Conservation (phyloP, 1,140 invertebrate genomes). For the Thaumetopoea pityocampa region DNA sequence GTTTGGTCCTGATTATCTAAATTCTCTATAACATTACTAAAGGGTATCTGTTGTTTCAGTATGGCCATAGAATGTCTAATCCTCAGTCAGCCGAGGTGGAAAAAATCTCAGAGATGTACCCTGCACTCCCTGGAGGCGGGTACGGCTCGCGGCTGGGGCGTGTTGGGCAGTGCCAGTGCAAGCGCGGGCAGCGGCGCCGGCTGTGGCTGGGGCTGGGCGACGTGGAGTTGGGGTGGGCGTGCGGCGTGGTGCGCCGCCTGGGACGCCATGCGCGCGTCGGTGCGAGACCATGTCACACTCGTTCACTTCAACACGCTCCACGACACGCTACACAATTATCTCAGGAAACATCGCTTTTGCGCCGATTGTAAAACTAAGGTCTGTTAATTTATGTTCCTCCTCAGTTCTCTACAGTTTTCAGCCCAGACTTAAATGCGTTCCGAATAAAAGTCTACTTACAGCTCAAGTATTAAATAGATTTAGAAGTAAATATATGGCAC, state of each 20-base stretch:
- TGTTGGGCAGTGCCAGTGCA: slow-evolving; percentile 76
- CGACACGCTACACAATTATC: slow-evolving; percentile 90
- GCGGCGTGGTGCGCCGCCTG: slow-evolving; percentile 89
- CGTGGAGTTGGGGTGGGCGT: slow-evolving; percentile 76
- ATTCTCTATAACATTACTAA: background rate
- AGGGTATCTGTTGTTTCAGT: slow-evolving; percentile 60
- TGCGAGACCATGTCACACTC: slow-evolving; percentile 89
- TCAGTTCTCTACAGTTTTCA: slow-evolving; percentile 3
- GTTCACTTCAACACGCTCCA: slow-evolving; percentile 89
- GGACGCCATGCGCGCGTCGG: slow-evolving; percentile 90
- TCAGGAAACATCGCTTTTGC: slow-evolving; percentile 95
- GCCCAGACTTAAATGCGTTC: no score
- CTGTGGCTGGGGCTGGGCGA: slow-evolving; percentile 76
- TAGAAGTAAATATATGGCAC: no score
- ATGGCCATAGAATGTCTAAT: slow-evolving; percentile 85
- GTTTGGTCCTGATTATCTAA: background rate
- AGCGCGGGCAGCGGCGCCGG: slow-evolving; percentile 68
- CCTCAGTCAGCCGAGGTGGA: slow-evolving; percentile 88
- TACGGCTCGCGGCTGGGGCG: slow-evolving; percentile 81
- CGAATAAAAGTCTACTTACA: no score
- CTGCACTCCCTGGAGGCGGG: slow-evolving; percentile 93
- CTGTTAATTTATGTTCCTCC: slow-evolving; percentile 10
- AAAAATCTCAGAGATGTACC: slow-evolving; percentile 90
- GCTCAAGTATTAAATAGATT: no score
- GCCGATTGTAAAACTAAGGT: slow-evolving; percentile 95